Conservation (phyloP, 2,113 vertebrate genomes). For the Fulmarus glacialis region DNA sequence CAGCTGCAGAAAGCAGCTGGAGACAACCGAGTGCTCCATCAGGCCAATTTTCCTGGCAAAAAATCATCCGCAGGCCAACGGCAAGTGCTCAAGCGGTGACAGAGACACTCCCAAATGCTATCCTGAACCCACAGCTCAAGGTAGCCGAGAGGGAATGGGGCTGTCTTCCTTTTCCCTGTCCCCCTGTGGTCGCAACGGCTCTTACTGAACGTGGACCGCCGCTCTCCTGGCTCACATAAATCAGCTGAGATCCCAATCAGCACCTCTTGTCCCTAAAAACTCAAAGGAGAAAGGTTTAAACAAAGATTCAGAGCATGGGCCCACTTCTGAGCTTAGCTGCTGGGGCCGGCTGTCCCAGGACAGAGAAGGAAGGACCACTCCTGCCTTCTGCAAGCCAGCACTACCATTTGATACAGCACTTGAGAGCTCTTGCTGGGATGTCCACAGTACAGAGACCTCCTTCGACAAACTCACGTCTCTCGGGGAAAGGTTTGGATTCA, state of each 20-base stretch:
- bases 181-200: neutral
- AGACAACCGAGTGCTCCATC: neutral
- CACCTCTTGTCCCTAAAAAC: neutral
- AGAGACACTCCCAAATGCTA: rapidly evolving
- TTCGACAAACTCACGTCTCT: neutral
- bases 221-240: neutral
- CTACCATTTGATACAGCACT: neutral
- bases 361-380: neutral
- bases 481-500: neutral
- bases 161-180: neutral
- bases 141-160: rapidly evolving
- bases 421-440: neutral
- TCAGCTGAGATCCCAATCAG: neutral
- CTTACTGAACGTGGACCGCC: neutral
- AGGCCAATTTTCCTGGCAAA: neutral
- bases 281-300: neutral
- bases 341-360: neutral
- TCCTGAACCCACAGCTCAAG: neutral
- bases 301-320: neutral
- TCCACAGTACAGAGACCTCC: neutral
- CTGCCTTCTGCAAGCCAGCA: neutral
- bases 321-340: neutral
- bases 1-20: constrained; percentile 36
- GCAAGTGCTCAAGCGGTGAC: neutral
- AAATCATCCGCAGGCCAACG: neutral